Percentiles rank a stretch among this genome's conserved stretches.
Evolutionary conservation across 2,113 vertebrate species (phyloP).

Genomic region (Callithrix jacchus): DNA sequence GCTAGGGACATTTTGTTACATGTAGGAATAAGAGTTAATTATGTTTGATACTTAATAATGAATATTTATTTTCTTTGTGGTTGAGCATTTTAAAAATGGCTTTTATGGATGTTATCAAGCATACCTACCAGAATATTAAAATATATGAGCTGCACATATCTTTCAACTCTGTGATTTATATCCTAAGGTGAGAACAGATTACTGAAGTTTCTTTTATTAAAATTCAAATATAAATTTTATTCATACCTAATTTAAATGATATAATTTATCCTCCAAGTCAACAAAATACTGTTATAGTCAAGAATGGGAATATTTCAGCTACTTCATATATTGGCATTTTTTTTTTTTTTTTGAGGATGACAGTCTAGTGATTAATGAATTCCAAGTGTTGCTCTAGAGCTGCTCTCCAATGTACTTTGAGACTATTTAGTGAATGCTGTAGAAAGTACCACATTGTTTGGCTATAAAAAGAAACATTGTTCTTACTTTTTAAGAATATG

Average conservation of each 20-base stretch:
- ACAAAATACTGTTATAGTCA: background rate
- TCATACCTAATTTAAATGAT: conserved; percentile 11
- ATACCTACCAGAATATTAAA: conserved; percentile 12
- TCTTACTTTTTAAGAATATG: conserved; percentile 53
- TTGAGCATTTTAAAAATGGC: background rate
- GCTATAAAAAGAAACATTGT: conserved; percentile 70
- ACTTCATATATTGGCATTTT: background rate
- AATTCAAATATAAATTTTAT: conserved; percentile 19
- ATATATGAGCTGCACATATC: background rate
- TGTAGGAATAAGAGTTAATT: background rate
- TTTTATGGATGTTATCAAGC: background rate
- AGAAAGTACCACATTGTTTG: conserved; percentile 67
- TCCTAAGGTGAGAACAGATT: background rate
- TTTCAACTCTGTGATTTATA: conserved; percentile 36
- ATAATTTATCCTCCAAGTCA: background rate
- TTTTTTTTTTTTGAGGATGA: background rate
- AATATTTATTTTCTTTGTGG: conserved; percentile 34
- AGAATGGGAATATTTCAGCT: background rate
- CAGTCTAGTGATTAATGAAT: background rate
- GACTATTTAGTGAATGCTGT: conserved; percentile 36
- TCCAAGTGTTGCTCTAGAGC: background rate
- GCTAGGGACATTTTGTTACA: background rate
- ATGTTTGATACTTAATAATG: background rate
- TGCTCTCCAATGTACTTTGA: background rate
- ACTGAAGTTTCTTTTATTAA: background rate